Evolutionary conservation across 2,797 vertebrate species (phyloP), one percentile per base, ranked within the genome.

Genomic region (Sebastolobus alascanus): DNA sequence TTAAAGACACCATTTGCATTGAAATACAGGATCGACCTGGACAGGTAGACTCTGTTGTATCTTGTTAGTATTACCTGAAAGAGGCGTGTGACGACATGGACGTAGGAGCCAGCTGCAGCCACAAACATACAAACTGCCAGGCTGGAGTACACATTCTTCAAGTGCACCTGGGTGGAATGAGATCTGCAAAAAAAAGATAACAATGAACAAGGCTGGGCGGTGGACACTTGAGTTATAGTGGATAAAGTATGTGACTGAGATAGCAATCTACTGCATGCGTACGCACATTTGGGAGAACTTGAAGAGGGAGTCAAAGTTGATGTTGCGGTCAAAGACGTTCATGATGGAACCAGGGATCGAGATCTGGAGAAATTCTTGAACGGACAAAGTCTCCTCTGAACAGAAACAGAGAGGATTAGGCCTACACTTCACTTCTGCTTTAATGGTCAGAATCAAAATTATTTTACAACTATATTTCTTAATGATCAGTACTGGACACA

Each of bases 61-160:
- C 18, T 60, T 3, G 6, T 31, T 35, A 38, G 20, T 4, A 7
- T 95, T 93, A 99, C 98, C 97, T 98, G 97, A 82, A 99, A 95
- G 29, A 99, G 84, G 12, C 95, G 96, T 11, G 97, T 97, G 79
- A 97, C 95, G 20, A 97, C 95, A 3, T 98, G 97, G 88, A 98
- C 71, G n/a, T 98, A 99, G 69, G 98, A 96, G 1, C 98, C 98
- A 0, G 95, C 95, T 0, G 97, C 96, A 0, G 98, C 97, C 93
- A 98, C 94, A 0, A 98, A 96, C 97, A 99, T 98, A 74, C 97
- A 98, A 2, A 97, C 79, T 1, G 98, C 97, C 55, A 99, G 95
- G 90, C 97, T 97, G 92, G 97, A 96, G 71, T 99, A 99, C 61
- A 99, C 98, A 93, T 96, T 98, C 95, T 99, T 99, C 94, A 99